Evolutionary conservation across 2,113 vertebrate genomes (phyloP), one percentile per base, ranked within the genome.

Genomic region (Tichodroma muraria): DNA sequence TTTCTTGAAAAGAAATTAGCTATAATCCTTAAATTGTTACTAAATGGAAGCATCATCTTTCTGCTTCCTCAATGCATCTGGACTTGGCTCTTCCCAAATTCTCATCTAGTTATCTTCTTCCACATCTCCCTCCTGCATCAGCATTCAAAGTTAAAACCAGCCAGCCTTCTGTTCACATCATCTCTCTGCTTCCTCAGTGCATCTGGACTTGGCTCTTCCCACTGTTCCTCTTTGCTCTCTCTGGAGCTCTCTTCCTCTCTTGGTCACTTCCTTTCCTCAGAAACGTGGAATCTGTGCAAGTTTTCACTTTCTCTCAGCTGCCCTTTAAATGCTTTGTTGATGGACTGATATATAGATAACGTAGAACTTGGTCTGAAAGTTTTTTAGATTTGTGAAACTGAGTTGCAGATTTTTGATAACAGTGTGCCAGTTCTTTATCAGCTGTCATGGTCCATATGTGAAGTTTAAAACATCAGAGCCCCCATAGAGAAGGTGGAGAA

Each of bases 391-490:
- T 20, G 23, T 80, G 59, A 80, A 83, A n/a, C 28, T 1, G 8
- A 80, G 30, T 25, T 63, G 37, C 31, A 37, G 42, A 24, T 52
- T 73, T 80, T 47, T 73, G 45, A 25, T 56, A 37, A 21, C 7
- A 27, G 14, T 13, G 33, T 63, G 24, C 35, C 27, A 23, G 30
- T 40, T 90, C n/a, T 77, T 82, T 35, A 25, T 91, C 2, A 2
- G 37, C 15, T 76, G 22, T n/a, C 0, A 0, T 47, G n/a, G 4
- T 21, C 87, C 6, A 5, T 47, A 9, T 19, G 10, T 71, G 63
- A 94, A 16, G 6, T 76, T 31, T 63, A 47, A 81, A 73, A 50
- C 22, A 17, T 37, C 11, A 20, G n/a, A 11, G 33, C 28, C 24
- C 8, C 37, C 0, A 1, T 3, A 11, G 8, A 38, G 28, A 47